Evolutionary conservation across 1,140 invertebrate species (phyloP), one percentile per base, ranked within the genome.

Genomic region (Saccostrea glomerata): DNA sequence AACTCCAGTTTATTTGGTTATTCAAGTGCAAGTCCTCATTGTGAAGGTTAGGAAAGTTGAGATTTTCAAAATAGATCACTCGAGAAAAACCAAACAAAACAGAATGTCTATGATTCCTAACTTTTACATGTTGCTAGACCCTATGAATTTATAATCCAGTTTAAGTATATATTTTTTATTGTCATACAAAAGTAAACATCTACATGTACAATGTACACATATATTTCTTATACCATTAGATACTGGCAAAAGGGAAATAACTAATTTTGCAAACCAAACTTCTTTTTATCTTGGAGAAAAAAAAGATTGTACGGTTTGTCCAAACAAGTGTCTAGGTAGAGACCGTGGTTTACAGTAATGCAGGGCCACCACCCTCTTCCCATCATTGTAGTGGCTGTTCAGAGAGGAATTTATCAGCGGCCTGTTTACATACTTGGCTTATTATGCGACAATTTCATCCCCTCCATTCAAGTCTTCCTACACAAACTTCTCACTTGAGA

Each of bases 401-500:
- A 30, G 70, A 36, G 5, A 11, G 70, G 70, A 73, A 73, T 73
- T 73, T 36, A 36, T 30, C 70, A 36, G 23, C 7, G 12, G 5
- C 70, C 70, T 73, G 70, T 73, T 73, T 73, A 73, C 70, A 13
- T 30, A 30, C 70, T 36, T 36, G 25, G 70, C 70, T 73, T 73
- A 73, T 73, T 73, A 73, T 73, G 23, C 30, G 25, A 36, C 70
- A 36, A 36, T 73, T 36, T 73, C 70, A 17, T 13, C 25, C 70
- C 70, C 70, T 73, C 30, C 70, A 73, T 73, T 36, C 25, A 25
- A 15, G 70, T 36, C 70, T 30, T 73, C 70, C 70, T 73, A 73
- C 70, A 73, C 70, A 73, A 73, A 73, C 70, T 73, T 73, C 70
- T 73, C 70, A 73, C 70, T 73, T 36, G 30, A 73, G 30, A 73